Evolutionary conservation across 2,888 invertebrate genomes (phyloP).

Genomic region (Ophion slaviceki): DNA sequence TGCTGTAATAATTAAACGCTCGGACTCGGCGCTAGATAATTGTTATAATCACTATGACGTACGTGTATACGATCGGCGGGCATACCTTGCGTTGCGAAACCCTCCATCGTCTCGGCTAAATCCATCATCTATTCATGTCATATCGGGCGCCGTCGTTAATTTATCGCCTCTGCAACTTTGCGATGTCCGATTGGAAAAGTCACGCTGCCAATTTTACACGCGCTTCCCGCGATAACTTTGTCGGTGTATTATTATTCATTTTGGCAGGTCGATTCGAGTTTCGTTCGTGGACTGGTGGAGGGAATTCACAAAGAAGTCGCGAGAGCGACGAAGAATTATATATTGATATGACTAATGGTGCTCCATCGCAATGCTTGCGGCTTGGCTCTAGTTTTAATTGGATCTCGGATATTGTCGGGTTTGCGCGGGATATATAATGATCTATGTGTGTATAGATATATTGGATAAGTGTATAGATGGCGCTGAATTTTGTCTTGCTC

Average conservation of each 20-base stretch:
- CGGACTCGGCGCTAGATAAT: not conserved
- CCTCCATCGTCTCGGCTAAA: too few relatives aligned
- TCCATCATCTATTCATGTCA: too few relatives aligned
- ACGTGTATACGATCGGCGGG: too few relatives aligned
- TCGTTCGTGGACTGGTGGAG: not conserved
- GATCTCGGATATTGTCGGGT: not conserved
- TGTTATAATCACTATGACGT: not conserved
- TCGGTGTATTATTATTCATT: not conserved
- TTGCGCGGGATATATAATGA: not conserved
- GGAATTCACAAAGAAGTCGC: not conserved
- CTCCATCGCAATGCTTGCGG: not conserved
- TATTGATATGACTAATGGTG: not conserved
- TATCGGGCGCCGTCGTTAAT: too few relatives aligned
- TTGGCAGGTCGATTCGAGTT: not conserved
- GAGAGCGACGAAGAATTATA: not conserved
- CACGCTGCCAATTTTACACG: not conserved
- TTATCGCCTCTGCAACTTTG: too few relatives aligned
- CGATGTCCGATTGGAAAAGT: too few relatives aligned
- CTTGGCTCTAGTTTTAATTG: conserved; percentile 3
- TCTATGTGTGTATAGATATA: not conserved
- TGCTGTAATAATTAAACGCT: conserved; percentile 9
- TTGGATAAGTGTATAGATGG: not conserved
- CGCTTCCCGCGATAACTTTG: too few relatives aligned
- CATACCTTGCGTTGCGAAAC: too few relatives aligned
- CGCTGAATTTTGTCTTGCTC: not conserved